phyloP scores from a whole-genome alignment of 2,888 invertebrate genomes.

The Drosophila prostipennis region DNA sequence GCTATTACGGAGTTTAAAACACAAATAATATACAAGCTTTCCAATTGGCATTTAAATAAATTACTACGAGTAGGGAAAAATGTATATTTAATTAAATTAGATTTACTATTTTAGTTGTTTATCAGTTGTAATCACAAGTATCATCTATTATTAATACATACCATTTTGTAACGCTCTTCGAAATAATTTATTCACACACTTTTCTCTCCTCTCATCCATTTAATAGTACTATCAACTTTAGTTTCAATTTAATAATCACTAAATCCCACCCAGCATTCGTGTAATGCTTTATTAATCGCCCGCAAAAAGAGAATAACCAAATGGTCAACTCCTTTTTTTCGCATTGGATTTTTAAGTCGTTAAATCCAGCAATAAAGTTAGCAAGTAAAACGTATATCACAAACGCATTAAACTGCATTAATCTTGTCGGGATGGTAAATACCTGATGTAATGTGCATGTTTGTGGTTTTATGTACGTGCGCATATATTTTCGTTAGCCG shows the following conservation, averaged over 20 bases:
- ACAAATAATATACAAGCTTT: too few species aligned
- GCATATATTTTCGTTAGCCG: conserved; percentile 20
- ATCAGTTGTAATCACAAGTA: too few species aligned
- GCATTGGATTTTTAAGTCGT: conserved; percentile 18
- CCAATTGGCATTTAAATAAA: too few species aligned
- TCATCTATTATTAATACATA: background rate
- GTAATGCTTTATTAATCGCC: conserved; percentile 20
- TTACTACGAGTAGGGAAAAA: too few species aligned
- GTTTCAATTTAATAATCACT: conserved; percentile 10
- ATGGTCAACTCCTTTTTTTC: background rate
- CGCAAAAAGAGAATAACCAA: conserved; percentile 22
- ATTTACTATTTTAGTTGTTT: too few species aligned
- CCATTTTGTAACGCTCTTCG: background rate
- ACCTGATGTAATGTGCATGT: conserved; percentile 41
- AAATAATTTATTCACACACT: background rate
- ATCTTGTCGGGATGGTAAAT: conserved; percentile 41
- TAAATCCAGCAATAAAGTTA: conserved; percentile 27
- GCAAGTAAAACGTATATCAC: conserved; percentile 32
- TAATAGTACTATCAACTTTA: conserved; percentile 11
- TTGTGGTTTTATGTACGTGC: conserved; percentile 24
- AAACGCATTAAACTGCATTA: conserved; percentile 44
- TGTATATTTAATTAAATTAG: too few species aligned
- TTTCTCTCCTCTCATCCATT: background rate
- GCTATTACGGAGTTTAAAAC: background rate
- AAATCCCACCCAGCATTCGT: conserved; percentile 2